Evolutionary conservation across 2,797 vertebrate genomes (phyloP).

Genomic region (Sylvia borin): DNA sequence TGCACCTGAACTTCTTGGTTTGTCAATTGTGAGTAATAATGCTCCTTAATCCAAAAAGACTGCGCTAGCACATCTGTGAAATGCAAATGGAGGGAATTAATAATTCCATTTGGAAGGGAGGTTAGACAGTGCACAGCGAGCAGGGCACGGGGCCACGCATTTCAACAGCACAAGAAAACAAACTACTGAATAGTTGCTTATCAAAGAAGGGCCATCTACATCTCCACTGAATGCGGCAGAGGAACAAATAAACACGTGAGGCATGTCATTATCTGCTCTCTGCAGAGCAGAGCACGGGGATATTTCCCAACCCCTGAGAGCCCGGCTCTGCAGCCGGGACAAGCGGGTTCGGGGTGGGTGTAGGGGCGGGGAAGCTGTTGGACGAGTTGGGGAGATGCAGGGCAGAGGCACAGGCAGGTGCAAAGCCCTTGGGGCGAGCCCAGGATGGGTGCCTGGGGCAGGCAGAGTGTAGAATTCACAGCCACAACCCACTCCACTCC

Average conservation of each 20-base stretch:
- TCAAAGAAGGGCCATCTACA: constrained; percentile 46
- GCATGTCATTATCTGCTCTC: neutral
- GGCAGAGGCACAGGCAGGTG: neutral
- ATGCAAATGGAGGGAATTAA: constrained; percentile 50
- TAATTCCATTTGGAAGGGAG: constrained; percentile 35
- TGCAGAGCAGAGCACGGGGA: neutral
- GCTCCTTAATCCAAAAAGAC: constrained; percentile 18
- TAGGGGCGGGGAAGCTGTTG: neutral
- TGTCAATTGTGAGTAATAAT: constrained; percentile 51
- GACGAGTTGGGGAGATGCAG: rapidly evolving
- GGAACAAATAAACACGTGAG: neutral
- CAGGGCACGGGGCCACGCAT: constrained; percentile 42
- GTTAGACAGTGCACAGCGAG: constrained; percentile 20
- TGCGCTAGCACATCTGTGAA: constrained; percentile 36
- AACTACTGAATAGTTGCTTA: constrained; percentile 51
- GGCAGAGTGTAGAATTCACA: neutral
- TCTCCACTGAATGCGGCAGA: neutral
- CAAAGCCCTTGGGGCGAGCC: rapidly evolving
- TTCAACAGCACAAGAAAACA: constrained; percentile 53
- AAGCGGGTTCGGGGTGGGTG: neutral
- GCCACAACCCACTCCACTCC: neutral
- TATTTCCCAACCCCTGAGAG: neutral
- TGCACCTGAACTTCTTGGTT: constrained; percentile 65
- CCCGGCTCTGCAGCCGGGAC: neutral
- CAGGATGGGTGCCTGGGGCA: neutral